Base-by-base conservation (phyloP, 1,140 invertebrate genomes). In the Lerema accius region DNA sequence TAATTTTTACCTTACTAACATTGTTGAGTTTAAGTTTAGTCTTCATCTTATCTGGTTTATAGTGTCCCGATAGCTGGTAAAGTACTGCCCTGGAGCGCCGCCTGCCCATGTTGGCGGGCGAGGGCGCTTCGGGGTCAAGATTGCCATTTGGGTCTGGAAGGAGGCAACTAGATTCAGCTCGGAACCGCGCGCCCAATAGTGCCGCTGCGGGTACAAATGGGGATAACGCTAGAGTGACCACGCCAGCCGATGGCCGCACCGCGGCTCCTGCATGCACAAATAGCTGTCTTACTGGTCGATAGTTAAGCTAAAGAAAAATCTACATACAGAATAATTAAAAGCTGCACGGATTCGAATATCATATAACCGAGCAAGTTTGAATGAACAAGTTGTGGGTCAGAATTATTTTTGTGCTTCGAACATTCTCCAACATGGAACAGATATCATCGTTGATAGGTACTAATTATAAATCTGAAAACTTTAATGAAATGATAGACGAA, bases 31-130 rank as follows among this genome's bases (percentile, higher is more conserved):
- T 97, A 69, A 98, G 93, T 93, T 98, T 99, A 65, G 95, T 96
- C 92, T 99, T 99, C 86, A 95, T 94, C 90, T 96, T 97, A 82
- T 97, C 96, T 76, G 96, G 96, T 86, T 97, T 97, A 91, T 98
- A 98, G 91, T 98, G 97, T 49, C 98, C 98, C 60, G 97, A 98
- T 65, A 99, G 94, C 92, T 99, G 97, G 92, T 99, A 99, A 46
- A 99, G 94, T 45, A 99, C 97, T 28, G 98, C 98, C 78, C 98
- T 93, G 86, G 97, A 98, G 77, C 97, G 94, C 77, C 98, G 93
- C 70, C 98, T 92, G 60, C 96, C 96, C 93, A 93, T 93, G 90
- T 98, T 98, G 91, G 97, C 97, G 78, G 95, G 95, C 62, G 96
- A 95, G 53, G 96, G 96, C 69, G 95, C 95, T 92, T 97, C 96